Evolutionary conservation across 2,797 vertebrate species (phyloP), one percentile per base, ranked within the genome.

Genomic region (Iguana delicatissima): DNA sequence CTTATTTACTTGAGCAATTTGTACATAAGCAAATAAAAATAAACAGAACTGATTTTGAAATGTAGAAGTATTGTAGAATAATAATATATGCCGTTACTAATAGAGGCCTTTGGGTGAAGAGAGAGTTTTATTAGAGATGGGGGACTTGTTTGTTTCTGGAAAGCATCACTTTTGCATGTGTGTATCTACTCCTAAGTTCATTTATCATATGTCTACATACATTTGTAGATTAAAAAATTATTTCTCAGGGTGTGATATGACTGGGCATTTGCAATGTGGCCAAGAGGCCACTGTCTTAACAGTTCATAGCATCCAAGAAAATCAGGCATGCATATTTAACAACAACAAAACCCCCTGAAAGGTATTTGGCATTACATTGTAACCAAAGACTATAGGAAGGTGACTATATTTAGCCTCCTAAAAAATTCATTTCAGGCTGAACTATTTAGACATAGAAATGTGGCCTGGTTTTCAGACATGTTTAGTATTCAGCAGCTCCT

Each of bases 381-480:
- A 88, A 7, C 46, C 67, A 72, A 72, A 88, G 50, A 52, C 55
- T 74, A 38, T 80, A 50, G 59, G 59, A 35, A 50, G 52, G 55
- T 42, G 14, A 14, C 67, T 74, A 74, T 59, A 74, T 89, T 89
- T 74, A 59, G 87, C 26, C 35, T 59, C 29, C 52, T 89, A 8
- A 89, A 74, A 89, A 89, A 83, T 83, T 55, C 52, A 83, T 89
- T 46, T 12, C 57, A n/a, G 55, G 20, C 80, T 76, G 29, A 74
- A 84, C 84, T n/a, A 83, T 83, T 89, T 76, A 76, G 81, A 38
- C 10, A 26, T 35, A 35, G 62, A 18, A 89, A 89, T 35, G 57
- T 62, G 80, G 35, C 88, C 88, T 84, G 55, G 29, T 73, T 89
- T 84, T 89, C 38, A n/a, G 69, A 89, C n/a, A 10, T 57, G 12